Base-by-base conservation (phyloP, 2,113 vertebrate genomes). In the Nymphicus hollandicus region DNA sequence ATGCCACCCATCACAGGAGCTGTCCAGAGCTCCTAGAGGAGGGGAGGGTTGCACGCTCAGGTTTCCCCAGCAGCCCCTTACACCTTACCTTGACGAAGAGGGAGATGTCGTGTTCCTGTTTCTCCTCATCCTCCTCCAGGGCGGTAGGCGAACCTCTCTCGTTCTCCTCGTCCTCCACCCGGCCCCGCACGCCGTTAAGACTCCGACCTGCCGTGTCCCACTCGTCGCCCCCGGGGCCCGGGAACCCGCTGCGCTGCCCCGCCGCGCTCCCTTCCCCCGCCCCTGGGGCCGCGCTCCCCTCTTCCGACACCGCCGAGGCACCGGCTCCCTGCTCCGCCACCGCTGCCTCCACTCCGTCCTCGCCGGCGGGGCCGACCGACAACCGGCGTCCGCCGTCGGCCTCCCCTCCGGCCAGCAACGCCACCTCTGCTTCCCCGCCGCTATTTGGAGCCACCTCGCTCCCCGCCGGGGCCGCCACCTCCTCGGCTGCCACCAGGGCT, bases 71-170 rank as follows among this genome's bases (percentile, higher is more conserved):
- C 49, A 35, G 52, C 17, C 28, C 29, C 29, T 39, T 27, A 8
- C 3, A 6, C 24, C 50, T 19, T 98, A 98, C 98, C 98, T 98
- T 99, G 70, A 99, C 98, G n/a, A 98, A 99, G 60, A 99, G 98
- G 7, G 98, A 98, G 88, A 99, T 98, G 92, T 98, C 97, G 19
- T 98, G 97, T 43, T 98, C 98, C 68, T 97, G 94, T 79, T 93
- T 95, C 31, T 92, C 97, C 0, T 56, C 10, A 35, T 70, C 95
- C 2, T 96, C 88, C 31, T 90, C 82, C 68, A 24, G 61, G 22
- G 41, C 25, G 1, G 58, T 37, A 2, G 89, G 56, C 3, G 81
- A 91, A 29, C 55, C 55, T 3, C 7, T 28, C 35, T 86, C 85
- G 4, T 94, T 35, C 81, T 93, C 41, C 47, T 64, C 82, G 1